Evolutionary conservation across 2,113 vertebrate genomes (phyloP).

Genomic region (Dicrurus megarhynchus): DNA sequence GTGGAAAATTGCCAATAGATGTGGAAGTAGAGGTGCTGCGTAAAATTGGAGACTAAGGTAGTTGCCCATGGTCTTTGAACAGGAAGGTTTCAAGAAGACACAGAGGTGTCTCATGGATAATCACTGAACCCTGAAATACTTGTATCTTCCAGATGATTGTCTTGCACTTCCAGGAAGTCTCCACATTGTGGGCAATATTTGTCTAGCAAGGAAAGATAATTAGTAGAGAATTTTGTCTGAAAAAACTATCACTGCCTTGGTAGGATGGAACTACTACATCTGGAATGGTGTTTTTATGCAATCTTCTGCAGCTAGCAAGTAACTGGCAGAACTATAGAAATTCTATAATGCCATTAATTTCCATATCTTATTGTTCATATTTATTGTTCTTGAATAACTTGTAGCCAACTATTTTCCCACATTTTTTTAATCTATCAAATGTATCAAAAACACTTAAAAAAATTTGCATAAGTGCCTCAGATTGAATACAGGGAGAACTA

Average conservation of each 20-base stretch:
- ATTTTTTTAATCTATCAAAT: neutral
- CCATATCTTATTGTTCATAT: neutral
- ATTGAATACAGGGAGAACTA: neutral
- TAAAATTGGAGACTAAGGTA: neutral
- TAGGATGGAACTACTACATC: neutral
- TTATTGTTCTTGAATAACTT: constrained; percentile 25
- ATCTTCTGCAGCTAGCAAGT: neutral
- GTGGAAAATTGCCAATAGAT: neutral
- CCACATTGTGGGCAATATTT: neutral
- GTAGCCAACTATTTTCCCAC: neutral
- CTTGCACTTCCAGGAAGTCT: neutral
- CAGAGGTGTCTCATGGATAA: neutral
- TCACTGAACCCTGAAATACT: neutral
- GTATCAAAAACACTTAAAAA: constrained; percentile 1
- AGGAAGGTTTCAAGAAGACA: neutral
- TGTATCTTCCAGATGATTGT: neutral
- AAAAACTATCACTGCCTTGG: neutral
- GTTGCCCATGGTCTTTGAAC: neutral
- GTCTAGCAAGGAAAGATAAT: neutral
- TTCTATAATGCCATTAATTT: neutral
- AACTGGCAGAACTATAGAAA: neutral
- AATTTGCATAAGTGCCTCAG: neutral
- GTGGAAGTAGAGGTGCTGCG: neutral
- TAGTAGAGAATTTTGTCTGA: neutral
- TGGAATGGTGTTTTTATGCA: neutral